Evolutionary conservation across 2,113 vertebrate genomes (phyloP), one percentile per base, ranked within the genome.

Genomic region (Saccopteryx leptura): DNA sequence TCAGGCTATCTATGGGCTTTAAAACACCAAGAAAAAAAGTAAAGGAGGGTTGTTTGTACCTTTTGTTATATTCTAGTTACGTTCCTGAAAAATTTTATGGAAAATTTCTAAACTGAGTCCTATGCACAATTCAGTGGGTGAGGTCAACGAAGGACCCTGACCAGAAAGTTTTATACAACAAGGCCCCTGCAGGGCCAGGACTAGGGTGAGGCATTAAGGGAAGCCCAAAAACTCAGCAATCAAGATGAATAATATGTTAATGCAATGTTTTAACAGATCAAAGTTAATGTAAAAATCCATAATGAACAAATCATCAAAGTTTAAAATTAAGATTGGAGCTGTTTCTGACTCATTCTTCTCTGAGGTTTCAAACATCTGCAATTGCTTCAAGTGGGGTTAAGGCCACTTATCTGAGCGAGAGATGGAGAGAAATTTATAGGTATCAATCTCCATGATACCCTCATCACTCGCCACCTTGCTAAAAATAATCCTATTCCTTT

Each of bases 201-300:
- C 48, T 24, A 71, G n/a, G 56, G 19, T 24, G 24, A 76, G 15
- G 12, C 8, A 28, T 28, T 13, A 61, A 61, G 28, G 26, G 18
- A 24, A n/a, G 8, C 11, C 50, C 24, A 7, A 4, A 90, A 50
- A 12, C 28, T 78, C 13, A 9, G 48, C 56, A 26, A 60, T 74
- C 63, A 21, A 19, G 10, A 71, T 81, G 9, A 84, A 31, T 74
- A 23, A 60, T 46, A 52, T 60, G 17, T 46, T 74, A 61, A 83
- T 58, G 18, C 14, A 61, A 11, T 80, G 80, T 52, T 54, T 50
- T 65, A 60, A 65, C 61, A 68, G 71, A 86, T 60, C 26, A 17
- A 90, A 94, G 88, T 83, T 52, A 61, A 66, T 46, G 39, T 10
- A 80, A 90, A 96, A 84, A 50, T 26, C 28, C 23, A 46, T 72